A percentile compares a stretch with the other conserved stretches of the same genome.
Conservation (phyloP, 2,888 invertebrate species). For the Erebia epiphron region DNA sequence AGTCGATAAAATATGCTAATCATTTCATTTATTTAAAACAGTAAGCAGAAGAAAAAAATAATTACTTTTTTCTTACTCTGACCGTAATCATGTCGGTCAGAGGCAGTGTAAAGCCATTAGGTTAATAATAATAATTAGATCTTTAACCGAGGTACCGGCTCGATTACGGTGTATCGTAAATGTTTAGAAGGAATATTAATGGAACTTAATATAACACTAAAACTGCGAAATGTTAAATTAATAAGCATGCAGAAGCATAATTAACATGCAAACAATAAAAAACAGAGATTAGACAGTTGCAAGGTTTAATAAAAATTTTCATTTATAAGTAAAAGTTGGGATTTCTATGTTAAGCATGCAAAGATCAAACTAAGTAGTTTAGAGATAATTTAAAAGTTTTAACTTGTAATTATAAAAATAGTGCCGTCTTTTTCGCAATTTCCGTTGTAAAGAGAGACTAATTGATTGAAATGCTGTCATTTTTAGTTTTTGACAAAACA, state of each 20-base stretch:
- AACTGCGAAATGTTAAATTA: not conserved
- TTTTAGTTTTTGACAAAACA: not conserved
- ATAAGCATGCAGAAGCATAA: not conserved
- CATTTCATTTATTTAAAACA: too few species aligned
- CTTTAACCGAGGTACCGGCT: too few species aligned
- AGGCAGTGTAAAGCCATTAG: too few species aligned
- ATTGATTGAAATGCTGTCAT: not conserved
- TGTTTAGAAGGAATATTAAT: too few species aligned
- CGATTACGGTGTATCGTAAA: too few species aligned
- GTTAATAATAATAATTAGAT: too few species aligned
- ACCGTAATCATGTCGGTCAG: too few species aligned
- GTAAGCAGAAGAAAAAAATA: too few species aligned
- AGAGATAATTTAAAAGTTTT: not conserved
- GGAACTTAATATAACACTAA: too few species aligned
- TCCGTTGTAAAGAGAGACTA: not conserved
- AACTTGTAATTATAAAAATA: not conserved
- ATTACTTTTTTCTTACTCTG: too few species aligned
- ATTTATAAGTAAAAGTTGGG: not conserved
- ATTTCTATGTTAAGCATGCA: not conserved
- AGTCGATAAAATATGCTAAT: too few species aligned
- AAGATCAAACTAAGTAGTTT: slow-evolving; percentile 15
- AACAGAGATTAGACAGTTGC: not conserved
- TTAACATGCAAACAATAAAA: not conserved
- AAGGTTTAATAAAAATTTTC: not conserved
- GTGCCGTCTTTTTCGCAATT: not conserved